These are phyloP conservation scores for Empis livida DNA, from an alignment of 2,888 invertebrate genomes.

Conservation along the genomic window DNA sequence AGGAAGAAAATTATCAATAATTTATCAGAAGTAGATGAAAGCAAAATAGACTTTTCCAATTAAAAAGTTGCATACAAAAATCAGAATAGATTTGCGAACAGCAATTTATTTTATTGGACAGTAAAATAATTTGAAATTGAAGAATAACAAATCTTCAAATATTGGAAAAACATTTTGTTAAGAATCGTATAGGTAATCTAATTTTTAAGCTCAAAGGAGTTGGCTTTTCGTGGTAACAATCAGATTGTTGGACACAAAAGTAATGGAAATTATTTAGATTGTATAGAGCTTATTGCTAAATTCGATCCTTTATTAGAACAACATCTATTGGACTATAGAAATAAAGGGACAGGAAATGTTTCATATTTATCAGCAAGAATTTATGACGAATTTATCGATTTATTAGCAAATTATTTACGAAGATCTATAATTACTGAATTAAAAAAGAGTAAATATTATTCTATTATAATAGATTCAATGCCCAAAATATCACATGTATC, in stretches of 20 bases:
- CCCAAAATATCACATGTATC: constrained; percentile 1
- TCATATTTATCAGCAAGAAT: not conserved
- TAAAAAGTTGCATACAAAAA: too few species aligned
- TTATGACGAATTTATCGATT: not conserved
- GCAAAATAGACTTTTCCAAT: too few species aligned
- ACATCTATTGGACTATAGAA: constrained; percentile 1
- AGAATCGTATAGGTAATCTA: not conserved
- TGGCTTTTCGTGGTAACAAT: constrained; percentile 1
- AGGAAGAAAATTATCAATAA: too few species aligned
- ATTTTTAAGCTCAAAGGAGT: not conserved
- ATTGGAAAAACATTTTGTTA: constrained; percentile 1
- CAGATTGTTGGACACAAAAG: not conserved
- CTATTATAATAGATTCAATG: too few species aligned
- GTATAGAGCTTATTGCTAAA: constrained; percentile 2
- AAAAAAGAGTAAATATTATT: too few species aligned
- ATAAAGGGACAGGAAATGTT: constrained; percentile 1
- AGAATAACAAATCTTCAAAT: not conserved
- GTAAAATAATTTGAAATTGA: not conserved
- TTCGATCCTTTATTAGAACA: constrained; percentile 5
- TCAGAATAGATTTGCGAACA: too few species aligned
- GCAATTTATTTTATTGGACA: constrained; percentile 1
- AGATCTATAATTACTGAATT: not conserved
- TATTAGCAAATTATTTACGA: not conserved
- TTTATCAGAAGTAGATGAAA: too few species aligned
- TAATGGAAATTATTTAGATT: constrained; percentile 2